Evolutionary conservation across 2,888 invertebrate genomes (phyloP), one percentile per base, ranked within the genome.

Genomic region (Morinoia aosen): DNA sequence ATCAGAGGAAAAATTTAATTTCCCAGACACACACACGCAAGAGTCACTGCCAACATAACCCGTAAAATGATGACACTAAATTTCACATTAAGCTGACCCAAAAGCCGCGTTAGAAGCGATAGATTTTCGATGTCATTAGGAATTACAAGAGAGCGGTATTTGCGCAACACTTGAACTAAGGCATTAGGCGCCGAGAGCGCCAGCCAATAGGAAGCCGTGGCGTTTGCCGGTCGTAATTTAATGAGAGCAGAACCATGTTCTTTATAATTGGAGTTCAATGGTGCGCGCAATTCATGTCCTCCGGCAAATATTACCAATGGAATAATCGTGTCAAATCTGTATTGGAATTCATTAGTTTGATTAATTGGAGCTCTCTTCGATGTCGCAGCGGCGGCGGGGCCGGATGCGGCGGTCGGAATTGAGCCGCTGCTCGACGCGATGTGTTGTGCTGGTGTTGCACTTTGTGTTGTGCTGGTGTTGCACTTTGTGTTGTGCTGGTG

Each of bases 251-350:
- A 76, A 76, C 76, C 76, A 33, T 76, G 76, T 76, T 76, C 76
- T 76, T 76, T 76, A 76, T 76, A 76, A 76, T 76, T 76, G 76
- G 76, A 76, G 76, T 76, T 76, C 76, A 76, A 76, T 76, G 76
- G 76, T 76, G 76, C 76, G 76, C 33, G 76, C 76, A 76, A 76
- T 76, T 76, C 76, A 33, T 76, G 76, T 76, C 76, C 76, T 76
- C 76, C 76, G 33, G 76, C 76, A 76, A 76, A 76, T 76, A 76
- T 76, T 76, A 76, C 76, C 76, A 76, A 76, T 76, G 76, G 76
- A 76, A 76, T 76, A 76, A 76, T 76, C 76, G 8, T 76, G 76
- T 76, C 76, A 76, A 76, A 76, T 76, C 76, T 76, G 76, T 76
- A 76, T 76, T 76, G 76, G 76, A 76, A 76, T 76, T 76, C 76